A percentile compares a stretch with the other conserved stretches of the same genome.
Conservation (phyloP, 2,888 invertebrate genomes). For the Ophioninae sp. region DNA sequence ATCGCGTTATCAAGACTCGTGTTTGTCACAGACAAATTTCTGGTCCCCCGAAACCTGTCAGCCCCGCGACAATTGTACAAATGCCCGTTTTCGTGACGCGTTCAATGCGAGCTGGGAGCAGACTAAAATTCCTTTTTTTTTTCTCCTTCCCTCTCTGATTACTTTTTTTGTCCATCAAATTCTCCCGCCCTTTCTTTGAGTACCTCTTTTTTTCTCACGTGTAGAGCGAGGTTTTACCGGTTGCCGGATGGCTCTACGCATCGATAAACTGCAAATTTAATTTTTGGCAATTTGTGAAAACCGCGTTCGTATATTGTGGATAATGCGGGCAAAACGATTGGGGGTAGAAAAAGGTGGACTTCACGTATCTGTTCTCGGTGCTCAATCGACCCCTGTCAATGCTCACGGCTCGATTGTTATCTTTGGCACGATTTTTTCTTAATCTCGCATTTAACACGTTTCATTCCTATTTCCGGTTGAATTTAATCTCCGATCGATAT, state of each 20-base stretch:
- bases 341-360: slow-evolving; percentile 36
- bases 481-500: slow-evolving; percentile 15
- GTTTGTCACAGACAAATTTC: slow-evolving; percentile 49
- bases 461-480: slow-evolving; percentile 39
- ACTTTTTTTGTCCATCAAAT: slow-evolving; percentile 9
- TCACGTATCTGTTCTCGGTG: slow-evolving; percentile 49
- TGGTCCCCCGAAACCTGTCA: slow-evolving; percentile 36
- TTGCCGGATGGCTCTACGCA: slow-evolving; percentile 74
- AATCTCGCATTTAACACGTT: slow-evolving; percentile 21
- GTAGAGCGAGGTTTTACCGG: slow-evolving; percentile 68
- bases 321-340: not conserved
- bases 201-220: slow-evolving; percentile 36
- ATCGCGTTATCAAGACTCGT: slow-evolving; percentile 56
- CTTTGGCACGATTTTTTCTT: slow-evolving; percentile 61
- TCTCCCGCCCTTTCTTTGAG: slow-evolving; percentile 28
- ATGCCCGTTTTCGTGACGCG: slow-evolving; percentile 28
- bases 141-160: not conserved
- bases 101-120: slow-evolving; percentile 38
- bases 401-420: slow-evolving; percentile 56
- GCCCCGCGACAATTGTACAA: slow-evolving; percentile 29
- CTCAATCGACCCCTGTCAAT: slow-evolving; percentile 42
- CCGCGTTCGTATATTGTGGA: slow-evolving; percentile 36
- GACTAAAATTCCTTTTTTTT: slow-evolving; percentile 42
- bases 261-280: slow-evolving; percentile 76
- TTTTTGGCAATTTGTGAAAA: slow-evolving; percentile 62